Evolutionary conservation across 2,888 invertebrate species (phyloP).

Genomic region (Eueremaeus valkanovi): DNA sequence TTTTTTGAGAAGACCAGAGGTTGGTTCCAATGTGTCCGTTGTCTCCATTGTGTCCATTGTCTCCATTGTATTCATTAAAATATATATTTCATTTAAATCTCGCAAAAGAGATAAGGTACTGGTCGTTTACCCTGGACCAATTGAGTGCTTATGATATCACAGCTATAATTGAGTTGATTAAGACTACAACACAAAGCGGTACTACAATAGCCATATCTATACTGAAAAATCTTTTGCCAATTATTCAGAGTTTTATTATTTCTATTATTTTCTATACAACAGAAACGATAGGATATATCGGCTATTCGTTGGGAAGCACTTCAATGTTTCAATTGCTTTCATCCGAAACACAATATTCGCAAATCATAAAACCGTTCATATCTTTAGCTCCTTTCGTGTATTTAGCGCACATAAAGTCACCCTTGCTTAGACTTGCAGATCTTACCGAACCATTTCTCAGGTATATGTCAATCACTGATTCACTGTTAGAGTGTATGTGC

Average conservation of each 20-base stretch:
- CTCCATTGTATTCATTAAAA: neutral
- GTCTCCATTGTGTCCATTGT: too few relatives aligned
- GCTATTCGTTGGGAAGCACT: slow-evolving; percentile 56
- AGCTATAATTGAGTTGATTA: neutral
- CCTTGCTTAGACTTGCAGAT: neutral
- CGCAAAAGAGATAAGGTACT: slow-evolving; percentile 50
- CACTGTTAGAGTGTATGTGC: too few relatives aligned
- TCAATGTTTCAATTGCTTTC: slow-evolving; percentile 52
- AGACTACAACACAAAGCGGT: neutral
- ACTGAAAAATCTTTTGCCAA: too few relatives aligned
- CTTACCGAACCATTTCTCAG: neutral
- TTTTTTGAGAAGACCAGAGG: neutral
- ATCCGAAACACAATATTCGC: slow-evolving; percentile 49
- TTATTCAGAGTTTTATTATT: too few relatives aligned
- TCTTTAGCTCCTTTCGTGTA: slow-evolving; percentile 34
- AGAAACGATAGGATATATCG: slow-evolving; percentile 53
- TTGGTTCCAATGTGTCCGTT: neutral
- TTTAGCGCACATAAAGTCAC: slow-evolving; percentile 25
- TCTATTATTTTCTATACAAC: neutral
- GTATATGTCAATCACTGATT: neutral
- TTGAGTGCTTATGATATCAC: slow-evolving; percentile 8
- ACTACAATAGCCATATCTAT: neutral
- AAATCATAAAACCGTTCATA: slow-evolving; percentile 40
- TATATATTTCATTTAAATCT: neutral
- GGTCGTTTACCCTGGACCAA: slow-evolving; percentile 55